A percentile compares a stretch with the other conserved stretches of the same genome.
Evolutionary conservation across 1,140 invertebrate genomes (phyloP).

Genomic region (Cotesia vestalis): DNA sequence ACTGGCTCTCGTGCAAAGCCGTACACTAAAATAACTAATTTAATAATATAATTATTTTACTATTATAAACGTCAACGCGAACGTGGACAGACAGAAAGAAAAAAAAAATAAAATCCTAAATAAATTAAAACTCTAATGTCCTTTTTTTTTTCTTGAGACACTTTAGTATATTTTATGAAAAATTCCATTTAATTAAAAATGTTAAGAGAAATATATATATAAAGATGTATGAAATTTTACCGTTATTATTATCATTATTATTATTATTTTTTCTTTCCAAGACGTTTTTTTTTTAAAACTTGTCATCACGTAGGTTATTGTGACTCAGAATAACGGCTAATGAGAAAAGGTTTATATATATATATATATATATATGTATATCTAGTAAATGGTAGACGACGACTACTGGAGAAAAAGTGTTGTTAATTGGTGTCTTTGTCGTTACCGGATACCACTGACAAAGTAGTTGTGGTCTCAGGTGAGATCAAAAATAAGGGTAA

Average conservation of each 20-base stretch:
- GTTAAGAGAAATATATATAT: too few relatives aligned
- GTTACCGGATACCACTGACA: constrained; percentile 37
- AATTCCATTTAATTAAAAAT: too few relatives aligned
- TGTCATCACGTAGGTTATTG: constrained; percentile 10
- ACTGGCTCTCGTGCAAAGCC: too few relatives aligned
- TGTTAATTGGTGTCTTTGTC: constrained; percentile 39
- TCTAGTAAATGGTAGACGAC: neutral
- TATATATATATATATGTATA: neutral
- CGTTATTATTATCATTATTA: neutral
- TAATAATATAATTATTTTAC: too few relatives aligned
- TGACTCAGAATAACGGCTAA: neutral
- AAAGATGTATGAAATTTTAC: too few relatives aligned
- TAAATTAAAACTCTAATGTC: too few relatives aligned
- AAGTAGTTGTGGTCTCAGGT: constrained; percentile 36
- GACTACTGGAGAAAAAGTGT: constrained; percentile 17
- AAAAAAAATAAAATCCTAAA: too few relatives aligned
- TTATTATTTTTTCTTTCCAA: neutral
- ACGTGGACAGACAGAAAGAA: too few relatives aligned
- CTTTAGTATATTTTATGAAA: too few relatives aligned
- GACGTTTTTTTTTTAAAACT: neutral
- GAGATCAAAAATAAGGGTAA: constrained; percentile 38
- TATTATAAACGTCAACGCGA: too few relatives aligned
- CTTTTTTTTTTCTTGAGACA: too few relatives aligned
- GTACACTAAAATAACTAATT: too few relatives aligned
- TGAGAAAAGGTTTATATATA: constrained; percentile 24